phyloP scores from a whole-genome alignment of 2,888 invertebrate genomes.

The Tolmerus cingulatus region DNA sequence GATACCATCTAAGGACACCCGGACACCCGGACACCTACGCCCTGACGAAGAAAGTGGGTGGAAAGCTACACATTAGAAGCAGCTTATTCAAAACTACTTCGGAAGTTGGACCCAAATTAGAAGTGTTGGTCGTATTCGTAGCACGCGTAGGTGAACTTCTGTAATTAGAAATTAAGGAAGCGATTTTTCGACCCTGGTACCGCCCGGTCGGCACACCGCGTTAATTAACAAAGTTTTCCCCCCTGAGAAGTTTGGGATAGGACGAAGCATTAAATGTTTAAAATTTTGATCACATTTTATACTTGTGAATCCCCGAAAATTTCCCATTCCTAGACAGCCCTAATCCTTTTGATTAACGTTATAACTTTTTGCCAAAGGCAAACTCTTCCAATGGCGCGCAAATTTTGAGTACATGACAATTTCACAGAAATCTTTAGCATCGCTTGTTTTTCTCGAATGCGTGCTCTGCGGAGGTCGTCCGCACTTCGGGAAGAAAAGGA shows the following conservation, averaged over 20 bases:
- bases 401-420: slow-evolving; percentile 28
- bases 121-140: neutral
- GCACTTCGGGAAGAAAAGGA: neutral
- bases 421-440: neutral
- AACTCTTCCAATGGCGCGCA: neutral
- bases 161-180: slow-evolving; percentile 24
- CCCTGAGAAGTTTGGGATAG: neutral
- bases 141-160: slow-evolving; percentile 18
- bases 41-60: neutral
- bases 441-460: neutral
- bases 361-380: slow-evolving; percentile 25
- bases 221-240: slow-evolving; percentile 5
- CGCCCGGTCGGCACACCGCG: neutral
- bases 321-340: neutral
- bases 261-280: neutral
- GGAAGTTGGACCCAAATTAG: neutral
- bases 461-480: neutral
- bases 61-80: neutral
- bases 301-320: neutral
- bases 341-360: slow-evolving; percentile 32
- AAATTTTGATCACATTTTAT: slow-evolving; percentile 14
- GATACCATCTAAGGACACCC: neutral
- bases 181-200: neutral
- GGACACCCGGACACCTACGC: neutral
- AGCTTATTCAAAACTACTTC: slow-evolving; percentile 21